A percentile compares a stretch with the other conserved stretches of the same genome.
Conservation (phyloP, 1,140 invertebrate genomes). For the Hyposmocoma kahamanoa region DNA sequence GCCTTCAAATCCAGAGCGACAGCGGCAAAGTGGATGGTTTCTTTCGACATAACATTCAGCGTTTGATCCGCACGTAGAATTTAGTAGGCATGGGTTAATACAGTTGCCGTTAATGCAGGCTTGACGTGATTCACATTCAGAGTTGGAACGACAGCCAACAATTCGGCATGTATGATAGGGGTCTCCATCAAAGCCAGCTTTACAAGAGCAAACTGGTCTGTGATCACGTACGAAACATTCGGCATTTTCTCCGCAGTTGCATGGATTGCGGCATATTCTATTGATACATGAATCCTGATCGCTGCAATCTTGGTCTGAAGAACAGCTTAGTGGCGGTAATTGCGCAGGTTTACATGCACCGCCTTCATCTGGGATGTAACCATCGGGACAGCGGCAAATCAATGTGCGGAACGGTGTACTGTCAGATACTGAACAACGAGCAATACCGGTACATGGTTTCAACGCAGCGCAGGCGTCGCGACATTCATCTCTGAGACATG, state of each 20-base stretch:
- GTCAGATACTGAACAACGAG: constrained; percentile 85
- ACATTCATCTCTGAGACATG: constrained; percentile 86
- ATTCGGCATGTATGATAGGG: constrained; percentile 85
- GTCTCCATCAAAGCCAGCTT: constrained; percentile 88
- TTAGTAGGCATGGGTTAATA: constrained; percentile 86
- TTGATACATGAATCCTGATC: constrained; percentile 88
- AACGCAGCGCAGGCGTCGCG: constrained; percentile 85
- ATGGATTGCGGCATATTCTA: constrained; percentile 88
- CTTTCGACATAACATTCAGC: constrained; percentile 87
- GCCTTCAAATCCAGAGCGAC: constrained; percentile 85
- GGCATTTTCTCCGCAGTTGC: constrained; percentile 89
- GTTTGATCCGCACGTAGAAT: constrained; percentile 87
- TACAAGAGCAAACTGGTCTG: constrained; percentile 88
- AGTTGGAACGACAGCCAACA: constrained; percentile 85
- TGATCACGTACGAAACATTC: constrained; percentile 88
- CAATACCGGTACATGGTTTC: constrained; percentile 80
- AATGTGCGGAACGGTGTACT: constrained; percentile 88
- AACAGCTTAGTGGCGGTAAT: constrained; percentile 82
- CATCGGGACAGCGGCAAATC: constrained; percentile 88
- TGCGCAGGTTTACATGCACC: constrained; percentile 84
- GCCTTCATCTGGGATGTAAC: constrained; percentile 84
- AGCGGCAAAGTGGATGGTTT: constrained; percentile 86
- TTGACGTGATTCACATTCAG: constrained; percentile 86
- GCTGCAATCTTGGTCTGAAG: constrained; percentile 84
- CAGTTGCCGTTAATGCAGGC: constrained; percentile 90